Evolutionary conservation across 2,113 vertebrate genomes (phyloP).

Genomic region (Halichoeres trimaculatus): DNA sequence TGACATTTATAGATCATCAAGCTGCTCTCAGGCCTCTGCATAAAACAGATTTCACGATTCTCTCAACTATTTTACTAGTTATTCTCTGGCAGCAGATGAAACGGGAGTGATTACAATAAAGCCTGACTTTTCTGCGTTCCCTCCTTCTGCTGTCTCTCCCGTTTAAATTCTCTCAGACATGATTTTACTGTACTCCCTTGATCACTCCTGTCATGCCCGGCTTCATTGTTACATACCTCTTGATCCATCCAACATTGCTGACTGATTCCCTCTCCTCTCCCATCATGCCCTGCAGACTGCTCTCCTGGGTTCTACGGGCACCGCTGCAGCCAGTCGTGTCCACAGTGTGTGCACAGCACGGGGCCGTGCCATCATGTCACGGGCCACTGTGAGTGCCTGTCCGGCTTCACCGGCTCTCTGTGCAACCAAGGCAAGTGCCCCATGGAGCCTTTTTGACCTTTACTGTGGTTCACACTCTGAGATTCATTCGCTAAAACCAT

Average conservation of each 20-base stretch:
- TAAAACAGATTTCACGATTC: constrained; percentile 53
- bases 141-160: constrained; percentile 41
- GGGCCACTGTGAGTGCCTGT: constrained; percentile 93
- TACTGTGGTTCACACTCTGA: constrained; percentile 9
- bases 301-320: constrained; percentile 94
- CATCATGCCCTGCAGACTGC: constrained; percentile 85
- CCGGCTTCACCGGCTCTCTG: constrained; percentile 91
- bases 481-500: constrained; percentile 37
- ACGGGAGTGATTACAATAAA: constrained; percentile 61
- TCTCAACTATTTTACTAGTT: constrained; percentile 53
- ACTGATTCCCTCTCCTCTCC: constrained; percentile 40
- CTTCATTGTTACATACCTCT: constrained; percentile 59
- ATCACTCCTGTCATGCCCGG: constrained; percentile 52
- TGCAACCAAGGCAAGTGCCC: constrained; percentile 94
- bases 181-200: constrained; percentile 54
- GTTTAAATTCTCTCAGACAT: constrained; percentile 48
- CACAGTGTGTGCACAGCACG: constrained; percentile 93
- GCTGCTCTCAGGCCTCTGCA: constrained; percentile 38
- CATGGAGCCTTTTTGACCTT: constrained; percentile 39
- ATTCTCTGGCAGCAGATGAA: constrained; percentile 46
- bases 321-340: constrained; percentile 92
- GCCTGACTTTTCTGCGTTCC: constrained; percentile 43
- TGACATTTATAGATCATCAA: constrained; percentile 54
- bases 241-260: constrained; percentile 46
- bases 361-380: constrained; percentile 94